phyloP scores from a whole-genome alignment of 2,888 invertebrate genomes.

The Listrodromus nycthemerus region DNA sequence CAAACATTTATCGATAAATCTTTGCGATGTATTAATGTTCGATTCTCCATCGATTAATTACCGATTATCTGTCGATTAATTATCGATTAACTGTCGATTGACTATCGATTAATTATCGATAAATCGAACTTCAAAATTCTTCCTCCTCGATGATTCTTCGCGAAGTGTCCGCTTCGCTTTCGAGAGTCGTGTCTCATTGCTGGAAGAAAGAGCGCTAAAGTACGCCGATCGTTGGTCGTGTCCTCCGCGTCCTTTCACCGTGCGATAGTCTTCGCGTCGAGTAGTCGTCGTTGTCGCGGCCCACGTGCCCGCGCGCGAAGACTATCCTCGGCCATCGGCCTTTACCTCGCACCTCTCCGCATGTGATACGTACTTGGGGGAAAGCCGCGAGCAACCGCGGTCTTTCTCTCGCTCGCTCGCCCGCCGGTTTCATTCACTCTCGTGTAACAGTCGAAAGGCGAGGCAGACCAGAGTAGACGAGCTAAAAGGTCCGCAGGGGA shows the following conservation, averaged over 20 bases:
- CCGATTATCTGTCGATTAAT: too few species aligned
- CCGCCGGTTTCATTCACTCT: constrained; percentile 43
- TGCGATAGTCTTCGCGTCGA: constrained; percentile 14
- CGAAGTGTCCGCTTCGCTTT: background rate
- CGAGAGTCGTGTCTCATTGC: background rate
- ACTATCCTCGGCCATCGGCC: constrained; percentile 66
- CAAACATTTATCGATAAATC: too few species aligned
- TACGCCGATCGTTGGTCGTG: constrained; percentile 13
- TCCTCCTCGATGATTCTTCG: constrained; percentile 2
- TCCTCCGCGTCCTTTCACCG: constrained; percentile 56
- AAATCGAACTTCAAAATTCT: background rate
- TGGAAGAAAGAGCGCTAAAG: constrained; percentile 24
- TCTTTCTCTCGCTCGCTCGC: background rate
- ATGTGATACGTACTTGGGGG: constrained; percentile 45
- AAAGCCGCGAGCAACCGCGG: constrained; percentile 30
- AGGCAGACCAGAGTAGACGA: background rate
- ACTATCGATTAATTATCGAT: too few species aligned
- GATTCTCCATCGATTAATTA: constrained; percentile 7
- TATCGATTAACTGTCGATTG: background rate
- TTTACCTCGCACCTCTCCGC: constrained; percentile 55
- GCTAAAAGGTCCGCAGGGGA: too few species aligned
- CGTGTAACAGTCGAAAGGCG: constrained; percentile 16
- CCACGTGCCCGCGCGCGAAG: constrained; percentile 62
- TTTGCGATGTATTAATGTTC: too few species aligned
- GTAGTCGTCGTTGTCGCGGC: constrained; percentile 37